Percentiles rank a stretch among this genome's conserved stretches.
Conservation (phyloP, 2,888 invertebrate genomes). For the Eumacrocentrus americanus region DNA sequence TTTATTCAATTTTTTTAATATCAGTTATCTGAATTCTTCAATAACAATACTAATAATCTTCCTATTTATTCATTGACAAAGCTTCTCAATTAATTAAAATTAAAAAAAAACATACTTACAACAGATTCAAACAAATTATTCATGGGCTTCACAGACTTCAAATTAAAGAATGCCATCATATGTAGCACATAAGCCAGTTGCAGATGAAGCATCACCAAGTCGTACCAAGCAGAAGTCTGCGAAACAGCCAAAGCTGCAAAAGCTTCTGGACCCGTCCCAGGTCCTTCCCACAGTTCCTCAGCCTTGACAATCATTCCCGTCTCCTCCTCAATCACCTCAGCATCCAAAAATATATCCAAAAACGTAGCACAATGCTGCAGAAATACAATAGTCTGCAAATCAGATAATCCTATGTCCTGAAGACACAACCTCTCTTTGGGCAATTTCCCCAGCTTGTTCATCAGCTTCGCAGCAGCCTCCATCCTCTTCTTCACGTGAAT, state of each 20-base stretch:
- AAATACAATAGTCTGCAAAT: constrained; percentile 63
- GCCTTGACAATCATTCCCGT: constrained; percentile 62
- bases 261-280: constrained; percentile 65
- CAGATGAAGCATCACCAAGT: constrained; percentile 79
- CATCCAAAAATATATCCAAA: constrained; percentile 66
- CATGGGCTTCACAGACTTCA: constrained; percentile 76
- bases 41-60: no score
- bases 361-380: constrained; percentile 62
- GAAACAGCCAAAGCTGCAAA: constrained; percentile 80
- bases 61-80: no score
- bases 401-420: constrained; percentile 77
- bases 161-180: constrained; percentile 78
- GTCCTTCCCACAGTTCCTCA: constrained; percentile 73
- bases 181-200: constrained; percentile 79
- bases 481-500: constrained; percentile 83
- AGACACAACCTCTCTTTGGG: constrained; percentile 84
- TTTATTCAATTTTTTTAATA: no score
- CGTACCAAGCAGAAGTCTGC: constrained; percentile 76
- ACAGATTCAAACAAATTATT: constrained; percentile 79
- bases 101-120: constrained; percentile 56
- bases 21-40: no score
- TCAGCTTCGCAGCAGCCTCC: constrained; percentile 76
- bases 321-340: constrained; percentile 59
- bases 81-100: not conserved
- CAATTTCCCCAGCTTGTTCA: constrained; percentile 81